Evolutionary conservation across 2,888 invertebrate species (phyloP), one percentile per base, ranked within the genome.

Genomic region (Oscheius sp.): DNA sequence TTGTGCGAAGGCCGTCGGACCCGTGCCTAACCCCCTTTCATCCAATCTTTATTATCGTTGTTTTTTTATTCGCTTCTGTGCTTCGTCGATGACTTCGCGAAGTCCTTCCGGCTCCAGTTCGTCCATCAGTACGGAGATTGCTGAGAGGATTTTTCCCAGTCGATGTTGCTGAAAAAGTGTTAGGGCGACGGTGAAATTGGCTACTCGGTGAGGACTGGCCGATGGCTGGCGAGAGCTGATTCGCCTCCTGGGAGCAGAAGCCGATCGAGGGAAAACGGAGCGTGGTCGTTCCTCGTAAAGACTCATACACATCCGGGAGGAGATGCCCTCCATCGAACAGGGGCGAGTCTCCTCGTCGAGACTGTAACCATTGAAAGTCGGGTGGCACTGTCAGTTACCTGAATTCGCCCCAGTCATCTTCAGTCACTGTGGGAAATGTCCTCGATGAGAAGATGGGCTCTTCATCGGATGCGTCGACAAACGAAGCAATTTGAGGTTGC

Each of bases 11-110:
- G 61, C 61, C 61, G 41, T 29, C 41, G 43, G 21, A 21, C 45
- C 29, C 25, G 13, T 25, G 13, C 29, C n/a, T 13, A 29, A 23
- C 58, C 27, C 58, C 9, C n/a, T 25, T 59, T 41, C 43, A 27
- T 29, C 49, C 25, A 64, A 43, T 23, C 3, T 35, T 25, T 41
- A 18, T 74, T 72, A 85, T 78, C 82, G 71, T 46, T 82, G 81
- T 45, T 85, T 85, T 72, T 85, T 85, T 29, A 85, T 79, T 21
- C 85, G 46, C 41, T 75, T 71, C 66, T 84, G 85, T 9, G 83
- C 83, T 64, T 85, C 84, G 45, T 84, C 84, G 41, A 84, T 77
- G 13, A 85, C 84, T 43, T 75, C 71, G 12, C 76, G 56, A 5
- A 79, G 64, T 5, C 81, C 82, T 23, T 84, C 82, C 16, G 74